Evolutionary conservation across 2,888 invertebrate genomes (phyloP).

Genomic region (Lepidocyrtoides sp.): DNA sequence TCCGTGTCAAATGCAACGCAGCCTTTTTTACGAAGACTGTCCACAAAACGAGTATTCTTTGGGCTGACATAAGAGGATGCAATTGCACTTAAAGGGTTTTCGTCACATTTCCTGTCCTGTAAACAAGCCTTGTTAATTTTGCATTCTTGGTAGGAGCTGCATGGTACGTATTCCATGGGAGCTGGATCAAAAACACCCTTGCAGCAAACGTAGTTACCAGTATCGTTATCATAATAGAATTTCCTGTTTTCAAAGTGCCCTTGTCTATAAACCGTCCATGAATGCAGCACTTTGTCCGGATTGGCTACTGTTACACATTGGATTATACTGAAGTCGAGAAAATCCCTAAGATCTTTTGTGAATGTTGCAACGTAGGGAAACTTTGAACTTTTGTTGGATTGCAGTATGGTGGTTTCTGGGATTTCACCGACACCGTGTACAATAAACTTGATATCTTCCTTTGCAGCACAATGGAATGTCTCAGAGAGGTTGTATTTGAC

Average conservation of each 20-base stretch:
- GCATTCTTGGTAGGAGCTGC: slow-evolving; percentile 77
- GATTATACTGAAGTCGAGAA: slow-evolving; percentile 76
- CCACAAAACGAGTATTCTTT: slow-evolving; percentile 40
- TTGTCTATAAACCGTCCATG: slow-evolving; percentile 72
- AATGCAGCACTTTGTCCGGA: slow-evolving; percentile 60
- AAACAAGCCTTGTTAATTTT: slow-evolving; percentile 79
- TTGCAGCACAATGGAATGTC: slow-evolving; percentile 75
- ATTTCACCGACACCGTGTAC: slow-evolving; percentile 57
- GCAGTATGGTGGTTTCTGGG: slow-evolving; percentile 48
- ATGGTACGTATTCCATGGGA: slow-evolving; percentile 79
- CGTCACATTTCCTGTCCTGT: slow-evolving; percentile 69
- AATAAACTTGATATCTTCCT: slow-evolving; percentile 69
- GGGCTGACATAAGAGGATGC: slow-evolving; percentile 64
- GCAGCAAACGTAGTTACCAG: slow-evolving; percentile 73
- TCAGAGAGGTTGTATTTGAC: slow-evolving; percentile 61
- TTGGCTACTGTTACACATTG: slow-evolving; percentile 66
- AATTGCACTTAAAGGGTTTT: slow-evolving; percentile 49
- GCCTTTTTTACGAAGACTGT: slow-evolving; percentile 49
- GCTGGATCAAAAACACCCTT: slow-evolving; percentile 73
- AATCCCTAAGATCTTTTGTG: slow-evolving; percentile 71
- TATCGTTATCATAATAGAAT: slow-evolving; percentile 70
- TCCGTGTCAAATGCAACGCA: slow-evolving; percentile 73
- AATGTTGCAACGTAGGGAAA: slow-evolving; percentile 77
- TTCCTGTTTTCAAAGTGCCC: slow-evolving; percentile 78
- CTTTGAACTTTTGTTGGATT: slow-evolving; percentile 69